Evolutionary conservation across 2,797 vertebrate species (phyloP).

Genomic region (Spea hammondii): DNA sequence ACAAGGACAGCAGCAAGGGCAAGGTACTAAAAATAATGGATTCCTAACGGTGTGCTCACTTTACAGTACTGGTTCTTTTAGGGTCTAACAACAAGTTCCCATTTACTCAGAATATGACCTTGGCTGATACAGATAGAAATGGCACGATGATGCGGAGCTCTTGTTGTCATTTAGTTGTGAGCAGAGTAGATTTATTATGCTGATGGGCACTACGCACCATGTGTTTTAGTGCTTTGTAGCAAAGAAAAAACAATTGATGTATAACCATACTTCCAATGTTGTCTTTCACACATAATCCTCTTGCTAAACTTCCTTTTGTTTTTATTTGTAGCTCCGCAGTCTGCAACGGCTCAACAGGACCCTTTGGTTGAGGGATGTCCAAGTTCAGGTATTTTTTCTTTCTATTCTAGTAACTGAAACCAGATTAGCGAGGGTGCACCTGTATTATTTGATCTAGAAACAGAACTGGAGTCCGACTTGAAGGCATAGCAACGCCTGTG

Average conservation of each 20-base stretch:
- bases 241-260: constrained; percentile 32
- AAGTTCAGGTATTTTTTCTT: constrained; percentile 72
- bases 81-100: constrained; percentile 3
- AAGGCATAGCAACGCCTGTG: too few species aligned
- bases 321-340: constrained; percentile 70
- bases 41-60: neutral
- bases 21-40: constrained; percentile 68
- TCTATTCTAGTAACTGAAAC: too few species aligned
- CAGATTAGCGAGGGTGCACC: too few species aligned
- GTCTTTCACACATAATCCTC: constrained; percentile 45
- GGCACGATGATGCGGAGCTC: constrained; percentile 11
- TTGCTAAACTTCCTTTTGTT: constrained; percentile 65
- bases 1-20: constrained; percentile 79
- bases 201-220: constrained; percentile 9
- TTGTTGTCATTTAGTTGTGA: constrained; percentile 35
- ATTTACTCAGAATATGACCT: constrained; percentile 29
- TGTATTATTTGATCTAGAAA: too few species aligned
- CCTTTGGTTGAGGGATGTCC: constrained; percentile 75
- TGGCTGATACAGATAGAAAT: constrained; percentile 37
- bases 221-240: constrained; percentile 37
- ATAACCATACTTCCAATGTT: constrained; percentile 21
- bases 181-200: constrained; percentile 31
- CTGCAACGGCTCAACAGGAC: constrained; percentile 73
- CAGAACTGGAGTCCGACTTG: too few species aligned
- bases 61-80: constrained; percentile 13